Evolutionary conservation across 2,797 vertebrate genomes (phyloP), one percentile per base, ranked within the genome.

Genomic region (Oreortyx pictus): DNA sequence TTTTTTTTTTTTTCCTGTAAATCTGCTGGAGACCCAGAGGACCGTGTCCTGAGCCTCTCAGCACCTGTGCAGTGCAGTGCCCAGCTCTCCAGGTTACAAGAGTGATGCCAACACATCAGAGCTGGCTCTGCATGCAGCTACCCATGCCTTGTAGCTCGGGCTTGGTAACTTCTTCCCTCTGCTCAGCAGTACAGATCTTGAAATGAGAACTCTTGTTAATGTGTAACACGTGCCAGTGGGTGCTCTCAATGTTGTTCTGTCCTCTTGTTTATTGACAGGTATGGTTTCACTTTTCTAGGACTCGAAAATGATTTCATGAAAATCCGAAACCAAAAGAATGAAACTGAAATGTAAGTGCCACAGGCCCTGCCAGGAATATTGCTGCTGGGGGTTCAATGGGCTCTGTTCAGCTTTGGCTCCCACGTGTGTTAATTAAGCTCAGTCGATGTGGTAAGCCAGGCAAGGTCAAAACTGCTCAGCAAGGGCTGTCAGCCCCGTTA

Each of bases 211-310:
- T 0, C 19, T 86, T 86, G 44, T 89, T 67, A 25, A 44, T 6
- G 11, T 61, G 0, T 72, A 10, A 66, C n/a, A 13, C 13, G 39
- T 91, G 71, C 82, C 60, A 72, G 66, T 19, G 82, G 83, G 79
- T 97, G 84, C 94, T 90, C 91, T 95, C 96, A 96, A 94, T 94
- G 89, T 61, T 96, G 49, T 97, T 96, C 94, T 97, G 95, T 97
- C 96, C 95, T 96, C 93, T 97, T 97, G 84, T 97, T 96, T 93
- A 93, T 95, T 97, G 96, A 97, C 97, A 99, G 99, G 98, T 98
- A 98, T 75, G 99, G 99, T 94, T 99, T 99, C 97, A 99, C 98
- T 88, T 99, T 99, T 98, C 97, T 99, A 94, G 99, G 99, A 90
- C 97, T 98, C 73, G 98, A 98, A 96, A 98, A 98, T 19, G 97